Evolutionary conservation across 2,888 invertebrate species (phyloP).

Genomic region (Patella pellucida): DNA sequence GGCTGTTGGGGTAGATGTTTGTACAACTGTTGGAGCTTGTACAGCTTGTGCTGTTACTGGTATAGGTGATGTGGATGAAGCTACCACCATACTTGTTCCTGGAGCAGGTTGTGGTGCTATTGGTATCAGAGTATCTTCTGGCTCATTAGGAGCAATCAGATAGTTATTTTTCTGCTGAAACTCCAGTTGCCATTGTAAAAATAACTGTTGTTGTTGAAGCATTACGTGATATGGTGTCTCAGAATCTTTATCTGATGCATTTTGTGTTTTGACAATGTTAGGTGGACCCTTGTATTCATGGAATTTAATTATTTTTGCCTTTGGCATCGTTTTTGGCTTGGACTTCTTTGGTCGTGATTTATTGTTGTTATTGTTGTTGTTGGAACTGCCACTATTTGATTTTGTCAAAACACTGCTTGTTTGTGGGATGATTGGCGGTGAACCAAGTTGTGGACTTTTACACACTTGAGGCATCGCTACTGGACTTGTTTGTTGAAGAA

Average conservation of each 20-base stretch:
- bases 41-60: constrained; percentile 41
- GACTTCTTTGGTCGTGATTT: constrained; percentile 77
- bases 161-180: constrained; percentile 79
- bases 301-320: constrained; percentile 92
- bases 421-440: constrained; percentile 15
- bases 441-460: constrained; percentile 1
- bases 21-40: constrained; percentile 12
- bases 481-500: constrained; percentile 25
- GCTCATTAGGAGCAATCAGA: constrained; percentile 22
- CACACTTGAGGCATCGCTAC: background rate
- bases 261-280: constrained; percentile 81
- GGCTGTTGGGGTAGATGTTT: constrained; percentile 21
- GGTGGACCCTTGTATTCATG: constrained; percentile 90
- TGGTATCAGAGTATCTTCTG: constrained; percentile 35
- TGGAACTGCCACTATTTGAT: constrained; percentile 28
- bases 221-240: constrained; percentile 63
- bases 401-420: constrained; percentile 25
- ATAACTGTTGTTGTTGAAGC: constrained; percentile 92
- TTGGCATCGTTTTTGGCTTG: constrained; percentile 83
- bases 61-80: constrained; percentile 40
- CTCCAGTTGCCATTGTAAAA: constrained; percentile 89
- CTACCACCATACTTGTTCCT: constrained; percentile 29
- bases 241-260: constrained; percentile 26
- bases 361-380: constrained; percentile 40
- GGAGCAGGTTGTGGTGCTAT: constrained; percentile 38